Base-by-base conservation (phyloP, 2,113 vertebrate species). In the Gymnobelideus leadbeateri region DNA sequence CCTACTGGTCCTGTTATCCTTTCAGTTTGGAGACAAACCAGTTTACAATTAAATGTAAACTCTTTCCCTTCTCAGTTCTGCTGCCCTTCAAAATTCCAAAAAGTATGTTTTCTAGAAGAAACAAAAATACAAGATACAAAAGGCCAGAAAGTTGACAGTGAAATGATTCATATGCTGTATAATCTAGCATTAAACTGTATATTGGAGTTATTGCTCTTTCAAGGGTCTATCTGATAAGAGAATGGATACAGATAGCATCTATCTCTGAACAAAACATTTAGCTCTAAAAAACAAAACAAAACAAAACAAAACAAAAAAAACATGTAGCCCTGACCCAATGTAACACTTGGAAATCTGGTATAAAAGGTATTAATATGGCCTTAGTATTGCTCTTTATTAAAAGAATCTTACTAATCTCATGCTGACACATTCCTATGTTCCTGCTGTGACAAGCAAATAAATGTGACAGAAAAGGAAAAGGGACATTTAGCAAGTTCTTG, bases 1-100 rank as follows among this genome's bases (percentile, higher is more conserved):
- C 51, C 51, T 91, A 93, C 89, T 93, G 93, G 89, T 43, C 51
- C 92, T 92, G 47, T n/a, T 26, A 37, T 91, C 90, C 96, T 94
- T 96, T 95, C 37, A 50, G 37, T 90, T 91, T 90, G 43, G 21
- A 95, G 96, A 95, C 51, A 89, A 97, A 94, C 19, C 90, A 95
- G 43, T 90, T 93, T 43, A 90, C 68, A 31, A 94, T 96, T 57
- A 91, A 46, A 31, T 3, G 11, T 25, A 51, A 12, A 31, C 1
- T 21, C 53, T 8, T 31, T 28, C 11, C 11, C 7, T 50, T 52
- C 12, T 4, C 8, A 12, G 37, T 37, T 89, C 90, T 50, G 93
- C 31, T 10, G 93, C 12, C 11, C 51, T 95, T 24, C 91, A 61
- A 89, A 94, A 53, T 68, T 92, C 94, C n/a, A 49, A 93, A 50